phyloP scores from a whole-genome alignment of 2,888 invertebrate genomes.

The Ischnus inquisitorius region DNA sequence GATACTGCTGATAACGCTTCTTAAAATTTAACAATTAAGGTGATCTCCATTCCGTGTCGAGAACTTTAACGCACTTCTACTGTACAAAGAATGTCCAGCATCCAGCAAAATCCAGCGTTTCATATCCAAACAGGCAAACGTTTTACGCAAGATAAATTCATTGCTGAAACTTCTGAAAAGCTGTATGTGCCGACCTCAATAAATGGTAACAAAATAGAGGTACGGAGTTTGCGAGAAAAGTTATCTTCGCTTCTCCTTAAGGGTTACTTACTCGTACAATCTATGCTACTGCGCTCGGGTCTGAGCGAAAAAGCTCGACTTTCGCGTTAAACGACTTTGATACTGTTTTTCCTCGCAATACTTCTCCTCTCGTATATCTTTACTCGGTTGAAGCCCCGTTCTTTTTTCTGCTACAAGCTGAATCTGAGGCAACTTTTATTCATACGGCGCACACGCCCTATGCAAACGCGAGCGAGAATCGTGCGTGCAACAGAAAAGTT shows the following conservation, averaged over 20 bases:
- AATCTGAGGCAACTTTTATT: constrained; percentile 44
- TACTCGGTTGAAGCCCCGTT: not conserved
- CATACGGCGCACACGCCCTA: not conserved
- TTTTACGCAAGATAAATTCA: not conserved
- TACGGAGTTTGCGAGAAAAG: not conserved
- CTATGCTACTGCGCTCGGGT: not conserved
- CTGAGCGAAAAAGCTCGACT: constrained; percentile 34
- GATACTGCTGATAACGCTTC: too few species aligned
- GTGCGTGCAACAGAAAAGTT: constrained; percentile 18
- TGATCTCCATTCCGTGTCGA: too few species aligned
- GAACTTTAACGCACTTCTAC: too few species aligned
- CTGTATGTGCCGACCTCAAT: not conserved
- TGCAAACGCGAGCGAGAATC: not conserved
- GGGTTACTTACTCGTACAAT: not conserved
- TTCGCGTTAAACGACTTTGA: constrained; percentile 45
- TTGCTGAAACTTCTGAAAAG: not conserved
- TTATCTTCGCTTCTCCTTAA: not conserved
- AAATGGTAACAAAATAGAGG: not conserved
- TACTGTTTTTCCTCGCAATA: constrained; percentile 42
- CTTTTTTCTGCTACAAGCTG: constrained; percentile 32
- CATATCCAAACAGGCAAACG: too few species aligned
- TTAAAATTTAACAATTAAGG: too few species aligned
- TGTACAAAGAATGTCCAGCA: too few species aligned
- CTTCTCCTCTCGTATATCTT: constrained; percentile 34
- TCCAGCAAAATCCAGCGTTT: too few species aligned